Evolutionary conservation across 2,888 invertebrate genomes (phyloP), one percentile per base, ranked within the genome.

Genomic region (Chrysolina americana): DNA sequence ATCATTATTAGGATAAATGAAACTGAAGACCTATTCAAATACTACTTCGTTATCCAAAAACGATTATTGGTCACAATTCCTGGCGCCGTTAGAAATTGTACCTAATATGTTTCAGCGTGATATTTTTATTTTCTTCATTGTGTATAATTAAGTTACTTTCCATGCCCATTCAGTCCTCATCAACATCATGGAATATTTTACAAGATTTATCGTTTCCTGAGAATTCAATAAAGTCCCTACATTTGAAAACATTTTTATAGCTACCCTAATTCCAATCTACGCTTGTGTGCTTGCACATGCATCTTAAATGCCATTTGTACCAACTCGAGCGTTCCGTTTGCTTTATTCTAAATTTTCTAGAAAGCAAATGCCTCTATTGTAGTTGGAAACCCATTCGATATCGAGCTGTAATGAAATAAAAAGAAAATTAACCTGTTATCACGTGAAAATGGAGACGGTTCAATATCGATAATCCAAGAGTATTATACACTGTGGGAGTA

Each of bases 231-330:
- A 53, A 21, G 5, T 53, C 21, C 11, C 2, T 53, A 23, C 21
- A 23, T 19, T 19, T 48, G 10, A 0, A 17, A 19, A 3, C 21
- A 4, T 19, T 21, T 53, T 21, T 53, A n/a, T n/a, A n/a, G n/a
- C n/a, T n/a, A n/a, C 9, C 9, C 10, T 8, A 4, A 50, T 10
- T 21, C 19, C 11, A 19, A 19, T 53, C 53, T 23, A 53, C 53
- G 19, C 19, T 19, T 53, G 10, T 53, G 53, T 19, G 21, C 21
- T 21, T 10, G 53, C 53, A 53, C 19, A 53, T 53, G 53, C 53
- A 53, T 53, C 53, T 53, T 53, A 11, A 21, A 53, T 53, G 53
- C 13, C 53, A 19, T 23, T 53, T 13, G 53, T 53, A 21, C 53
- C 53, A 53, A 13, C 19, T 53, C 53, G 15, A 11, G 21, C 23